phyloP scores from a whole-genome alignment of 2,113 vertebrate species.

The Callocephalon fimbriatum region DNA sequence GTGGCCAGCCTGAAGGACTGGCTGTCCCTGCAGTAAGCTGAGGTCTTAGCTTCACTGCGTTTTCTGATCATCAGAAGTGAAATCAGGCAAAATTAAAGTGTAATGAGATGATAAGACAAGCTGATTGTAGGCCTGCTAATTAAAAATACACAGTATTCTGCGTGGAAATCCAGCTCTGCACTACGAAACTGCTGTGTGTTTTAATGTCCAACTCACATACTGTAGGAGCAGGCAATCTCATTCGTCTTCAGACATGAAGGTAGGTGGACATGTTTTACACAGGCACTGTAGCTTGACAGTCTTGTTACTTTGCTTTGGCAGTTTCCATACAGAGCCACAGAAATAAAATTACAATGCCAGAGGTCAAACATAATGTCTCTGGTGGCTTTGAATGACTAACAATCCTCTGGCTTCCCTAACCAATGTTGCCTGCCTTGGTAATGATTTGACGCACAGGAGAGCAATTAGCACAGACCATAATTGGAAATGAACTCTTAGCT shows the following conservation, averaged over 20 bases:
- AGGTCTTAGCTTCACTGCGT: neutral
- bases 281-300: neutral
- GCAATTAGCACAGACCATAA: neutral
- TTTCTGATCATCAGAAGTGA: slow-evolving; percentile 5
- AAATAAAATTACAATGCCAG: neutral
- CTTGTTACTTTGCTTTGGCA: neutral
- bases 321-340: neutral
- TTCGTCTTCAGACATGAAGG: neutral
- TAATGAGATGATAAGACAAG: neutral
- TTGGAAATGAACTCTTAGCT: neutral
- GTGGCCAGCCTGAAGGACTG: neutral
- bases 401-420: neutral
- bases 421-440: fast-evolving
- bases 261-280: neutral
- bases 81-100: slow-evolving; percentile 19
- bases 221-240: neutral
- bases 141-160: neutral
- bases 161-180: neutral
- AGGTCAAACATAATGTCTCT: neutral
- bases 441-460: fast-evolving
- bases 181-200: neutral
- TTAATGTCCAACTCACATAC: neutral
- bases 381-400: neutral
- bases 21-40: neutral
- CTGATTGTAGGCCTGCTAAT: neutral